A percentile compares a stretch with the other conserved stretches of the same genome.
These are phyloP conservation scores for Hormaphis cornu DNA, from an alignment of 1,140 invertebrate genomes.

Conservation along the genomic window DNA sequence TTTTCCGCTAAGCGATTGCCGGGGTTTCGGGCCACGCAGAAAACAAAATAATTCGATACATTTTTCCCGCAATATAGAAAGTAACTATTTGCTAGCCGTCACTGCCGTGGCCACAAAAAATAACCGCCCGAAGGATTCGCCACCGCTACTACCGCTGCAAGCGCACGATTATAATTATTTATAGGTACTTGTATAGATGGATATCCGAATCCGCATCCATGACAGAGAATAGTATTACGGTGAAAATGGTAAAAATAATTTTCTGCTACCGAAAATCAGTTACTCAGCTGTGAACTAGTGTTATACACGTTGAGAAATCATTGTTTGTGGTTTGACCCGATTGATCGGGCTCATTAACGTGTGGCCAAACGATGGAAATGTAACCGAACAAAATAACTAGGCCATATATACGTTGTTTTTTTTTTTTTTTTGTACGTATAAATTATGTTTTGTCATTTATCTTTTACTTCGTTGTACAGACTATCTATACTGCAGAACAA, in stretches of 20 bases:
- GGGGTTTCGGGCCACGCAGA: neutral
- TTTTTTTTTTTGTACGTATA: neutral
- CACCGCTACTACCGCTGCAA: constrained; percentile 3
- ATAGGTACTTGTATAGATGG: no score
- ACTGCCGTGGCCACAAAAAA: neutral
- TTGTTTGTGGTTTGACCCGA: constrained; percentile 5
- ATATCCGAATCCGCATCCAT: neutral
- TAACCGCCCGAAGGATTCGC: neutral
- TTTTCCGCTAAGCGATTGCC: neutral
- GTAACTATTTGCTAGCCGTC: no score
- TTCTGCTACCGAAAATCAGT: neutral
- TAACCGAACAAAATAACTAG: constrained; percentile 8
- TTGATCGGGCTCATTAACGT: neutral
- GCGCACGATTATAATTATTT: no score
- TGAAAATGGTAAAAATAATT: neutral
- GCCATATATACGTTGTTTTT: neutral
- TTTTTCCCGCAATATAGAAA: constrained; percentile 19
- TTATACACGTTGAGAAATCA: constrained; percentile 3
- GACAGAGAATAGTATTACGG: neutral
- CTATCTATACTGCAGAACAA: no score
- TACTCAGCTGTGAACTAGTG: neutral
- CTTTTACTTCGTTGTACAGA: no score
- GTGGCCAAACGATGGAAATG: neutral
- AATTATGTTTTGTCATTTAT: no score
- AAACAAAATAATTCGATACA: neutral